Evolutionary conservation across 2,797 vertebrate genomes (phyloP).

Genomic region (Somateria mollissima): DNA sequence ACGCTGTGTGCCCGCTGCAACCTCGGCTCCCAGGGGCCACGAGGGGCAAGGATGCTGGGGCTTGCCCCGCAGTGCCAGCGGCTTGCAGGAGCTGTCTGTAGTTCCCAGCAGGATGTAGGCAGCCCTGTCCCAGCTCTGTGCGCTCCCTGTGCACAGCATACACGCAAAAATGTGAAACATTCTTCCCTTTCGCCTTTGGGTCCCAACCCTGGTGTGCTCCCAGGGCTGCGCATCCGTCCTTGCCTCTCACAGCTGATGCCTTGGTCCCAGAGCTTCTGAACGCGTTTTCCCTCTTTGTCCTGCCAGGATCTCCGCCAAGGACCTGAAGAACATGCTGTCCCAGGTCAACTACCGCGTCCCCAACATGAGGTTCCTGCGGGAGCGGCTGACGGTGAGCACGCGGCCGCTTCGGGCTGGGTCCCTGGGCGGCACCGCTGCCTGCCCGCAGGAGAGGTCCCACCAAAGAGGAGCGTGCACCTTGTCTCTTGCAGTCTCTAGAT

Average conservation of each 20-base stretch:
- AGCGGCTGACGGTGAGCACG: conserved; percentile 91
- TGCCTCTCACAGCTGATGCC: neutral
- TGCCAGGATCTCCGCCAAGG: conserved; percentile 95
- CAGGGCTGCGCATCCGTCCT: rapidly evolving
- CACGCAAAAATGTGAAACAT: rapidly evolving
- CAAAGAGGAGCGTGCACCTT: rapidly evolving
- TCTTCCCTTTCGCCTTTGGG: neutral
- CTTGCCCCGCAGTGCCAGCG: neutral
- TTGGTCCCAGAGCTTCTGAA: neutral
- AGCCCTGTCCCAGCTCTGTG: neutral
- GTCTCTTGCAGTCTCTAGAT: neutral
- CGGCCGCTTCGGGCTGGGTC: rapidly evolving
- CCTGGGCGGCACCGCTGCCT: neutral
- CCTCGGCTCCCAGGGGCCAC: rapidly evolving
- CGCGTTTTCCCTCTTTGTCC: neutral
- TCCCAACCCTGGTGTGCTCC: rapidly evolving
- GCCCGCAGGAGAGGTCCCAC: no score
- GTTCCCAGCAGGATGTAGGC: neutral
- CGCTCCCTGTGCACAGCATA: neutral
- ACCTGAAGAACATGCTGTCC: conserved; percentile 96
- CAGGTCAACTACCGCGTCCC: conserved; percentile 99
- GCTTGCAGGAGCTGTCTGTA: neutral
- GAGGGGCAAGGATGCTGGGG: neutral
- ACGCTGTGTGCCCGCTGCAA: neutral
- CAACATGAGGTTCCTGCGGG: conserved; percentile 96